These are phyloP conservation scores for Brachyistius frenatus DNA, from an alignment of 2,113 vertebrate species.

Conservation along the genomic window DNA sequence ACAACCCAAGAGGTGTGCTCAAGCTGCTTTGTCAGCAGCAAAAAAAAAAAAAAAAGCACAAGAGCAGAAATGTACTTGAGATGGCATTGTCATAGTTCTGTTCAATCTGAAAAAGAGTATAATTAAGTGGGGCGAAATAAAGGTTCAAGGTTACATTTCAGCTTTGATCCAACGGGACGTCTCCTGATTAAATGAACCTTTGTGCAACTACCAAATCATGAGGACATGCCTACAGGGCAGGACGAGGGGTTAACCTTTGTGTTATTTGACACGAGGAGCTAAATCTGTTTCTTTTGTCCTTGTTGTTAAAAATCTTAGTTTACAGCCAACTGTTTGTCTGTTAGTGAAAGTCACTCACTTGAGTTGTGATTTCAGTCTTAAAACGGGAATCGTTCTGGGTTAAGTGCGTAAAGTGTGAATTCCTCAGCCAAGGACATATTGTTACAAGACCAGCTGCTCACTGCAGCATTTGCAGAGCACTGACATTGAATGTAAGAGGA, in stretches of 20 bases:
- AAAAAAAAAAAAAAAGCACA: slow-evolving; percentile 22
- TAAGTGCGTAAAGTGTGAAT: slow-evolving; percentile 57
- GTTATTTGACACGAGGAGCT: neutral
- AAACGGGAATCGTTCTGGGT: slow-evolving; percentile 57
- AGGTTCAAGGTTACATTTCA: neutral
- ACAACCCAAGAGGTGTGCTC: slow-evolving; percentile 3
- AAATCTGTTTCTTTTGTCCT: slow-evolving; percentile 15
- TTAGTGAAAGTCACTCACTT: slow-evolving; percentile 39
- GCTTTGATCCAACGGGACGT: neutral
- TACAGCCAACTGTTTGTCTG: slow-evolving; percentile 44
- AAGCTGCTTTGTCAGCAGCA: slow-evolving; percentile 43
- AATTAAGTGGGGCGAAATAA: neutral
- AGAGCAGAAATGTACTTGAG: slow-evolving; percentile 13
- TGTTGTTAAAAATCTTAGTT: slow-evolving; percentile 23
- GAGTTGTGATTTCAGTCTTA: slow-evolving; percentile 42
- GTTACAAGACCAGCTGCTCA: slow-evolving; percentile 64
- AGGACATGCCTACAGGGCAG: neutral
- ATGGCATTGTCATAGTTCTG: slow-evolving; percentile 2
- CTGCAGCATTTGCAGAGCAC: slow-evolving; percentile 52
- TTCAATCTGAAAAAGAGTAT: neutral
- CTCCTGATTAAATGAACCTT: neutral
- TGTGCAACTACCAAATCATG: neutral
- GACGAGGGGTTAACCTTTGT: neutral
- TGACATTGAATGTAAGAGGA: slow-evolving; percentile 20
- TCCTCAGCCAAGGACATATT: slow-evolving; percentile 59